phyloP scores from a whole-genome alignment of 2,113 vertebrate genomes.

The Seriola aureovittata region DNA sequence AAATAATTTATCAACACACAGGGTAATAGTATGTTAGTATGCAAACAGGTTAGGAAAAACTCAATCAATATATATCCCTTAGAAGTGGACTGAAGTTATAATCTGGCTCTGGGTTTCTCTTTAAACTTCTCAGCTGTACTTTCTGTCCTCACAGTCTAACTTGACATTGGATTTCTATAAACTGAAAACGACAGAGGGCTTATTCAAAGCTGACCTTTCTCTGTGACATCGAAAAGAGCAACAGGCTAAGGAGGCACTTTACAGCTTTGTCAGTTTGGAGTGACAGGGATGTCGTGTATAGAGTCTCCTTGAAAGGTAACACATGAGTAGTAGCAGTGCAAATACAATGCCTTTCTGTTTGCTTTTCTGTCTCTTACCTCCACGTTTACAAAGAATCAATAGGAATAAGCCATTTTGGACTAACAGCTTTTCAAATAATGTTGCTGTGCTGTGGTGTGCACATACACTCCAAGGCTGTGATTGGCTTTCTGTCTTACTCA shows the following conservation, averaged over 20 bases:
- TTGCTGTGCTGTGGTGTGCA: constrained; percentile 43
- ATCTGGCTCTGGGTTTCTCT: not conserved
- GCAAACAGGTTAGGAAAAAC: not conserved
- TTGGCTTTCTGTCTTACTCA: constrained; percentile 58
- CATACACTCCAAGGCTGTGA: constrained; percentile 15
- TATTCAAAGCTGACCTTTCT: constrained; percentile 45
- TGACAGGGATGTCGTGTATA: constrained; percentile 28
- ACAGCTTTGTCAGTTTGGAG: constrained; percentile 44
- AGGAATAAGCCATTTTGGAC: constrained; percentile 54
- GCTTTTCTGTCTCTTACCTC: constrained; percentile 18
- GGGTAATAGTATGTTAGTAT: not conserved
- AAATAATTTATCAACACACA: not conserved
- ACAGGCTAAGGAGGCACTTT: constrained; percentile 55
- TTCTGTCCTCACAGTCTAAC: not conserved
- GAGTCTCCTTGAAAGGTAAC: constrained; percentile 55
- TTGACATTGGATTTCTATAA: constrained; percentile 41
- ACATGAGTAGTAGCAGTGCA: constrained; percentile 7
- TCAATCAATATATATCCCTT: not conserved
- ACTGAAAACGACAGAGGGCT: not conserved
- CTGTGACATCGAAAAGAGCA: constrained; percentile 41
- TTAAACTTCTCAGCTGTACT: not conserved
- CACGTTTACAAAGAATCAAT: constrained; percentile 58
- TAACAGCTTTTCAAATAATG: constrained; percentile 49
- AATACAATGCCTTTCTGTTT: constrained; percentile 51
- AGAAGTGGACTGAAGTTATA: not conserved